Evolutionary conservation across 1,140 invertebrate species (phyloP).

Genomic region (Ooceraea biroi): DNA sequence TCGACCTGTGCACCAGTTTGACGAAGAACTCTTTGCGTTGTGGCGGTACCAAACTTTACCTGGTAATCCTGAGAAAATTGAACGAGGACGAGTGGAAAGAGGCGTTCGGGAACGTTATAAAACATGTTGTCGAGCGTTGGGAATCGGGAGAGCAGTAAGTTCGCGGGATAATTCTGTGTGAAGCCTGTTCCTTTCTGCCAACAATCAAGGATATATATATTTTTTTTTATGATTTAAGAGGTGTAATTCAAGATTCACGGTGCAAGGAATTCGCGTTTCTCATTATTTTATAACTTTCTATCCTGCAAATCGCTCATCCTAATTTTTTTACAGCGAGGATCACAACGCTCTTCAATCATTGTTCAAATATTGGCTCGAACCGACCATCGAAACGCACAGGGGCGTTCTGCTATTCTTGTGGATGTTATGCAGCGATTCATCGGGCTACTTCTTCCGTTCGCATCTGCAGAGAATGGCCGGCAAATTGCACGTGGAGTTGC

Average conservation of each 20-base stretch:
- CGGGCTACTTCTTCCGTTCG: constrained; percentile 62
- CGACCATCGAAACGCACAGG: constrained; percentile 68
- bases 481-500: constrained; percentile 58
- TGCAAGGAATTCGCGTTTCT: background rate
- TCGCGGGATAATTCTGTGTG: constrained; percentile 10
- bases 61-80: constrained; percentile 73
- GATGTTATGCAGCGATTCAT: constrained; percentile 60
- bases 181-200: background rate
- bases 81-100: constrained; percentile 73
- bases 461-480: constrained; percentile 72
- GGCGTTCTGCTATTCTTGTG: constrained; percentile 71
- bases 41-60: constrained; percentile 77
- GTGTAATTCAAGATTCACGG: background rate
- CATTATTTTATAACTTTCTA: constrained; percentile 3
- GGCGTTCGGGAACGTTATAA: constrained; percentile 68
- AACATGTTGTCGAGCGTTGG: constrained; percentile 72
- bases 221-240: background rate
- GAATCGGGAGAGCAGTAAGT: constrained; percentile 76
- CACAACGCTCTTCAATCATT: constrained; percentile 72
- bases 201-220: background rate
- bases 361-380: constrained; percentile 79
- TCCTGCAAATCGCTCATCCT: background rate
- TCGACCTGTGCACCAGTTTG: constrained; percentile 73
- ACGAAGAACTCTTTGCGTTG: constrained; percentile 75
- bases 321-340: constrained; percentile 75